These are phyloP conservation scores for Amphiduros pacificus DNA, from an alignment of 2,888 invertebrate genomes.

Conservation along the genomic window DNA sequence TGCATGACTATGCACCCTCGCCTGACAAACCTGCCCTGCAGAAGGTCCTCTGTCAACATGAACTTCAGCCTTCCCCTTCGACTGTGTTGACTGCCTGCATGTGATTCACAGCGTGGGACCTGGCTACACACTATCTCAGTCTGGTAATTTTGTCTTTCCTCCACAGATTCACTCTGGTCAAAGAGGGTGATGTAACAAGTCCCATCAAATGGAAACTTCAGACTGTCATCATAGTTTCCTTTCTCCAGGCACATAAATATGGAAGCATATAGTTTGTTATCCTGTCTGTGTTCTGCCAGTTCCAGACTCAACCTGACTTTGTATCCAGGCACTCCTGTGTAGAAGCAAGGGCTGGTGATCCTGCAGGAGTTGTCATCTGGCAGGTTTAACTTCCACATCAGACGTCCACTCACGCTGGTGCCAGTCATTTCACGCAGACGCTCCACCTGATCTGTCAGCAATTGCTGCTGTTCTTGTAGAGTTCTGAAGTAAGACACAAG, in stretches of 20 bases:
- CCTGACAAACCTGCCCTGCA: too few species aligned
- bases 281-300: constrained; percentile 31
- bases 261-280: constrained; percentile 26
- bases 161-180: background rate
- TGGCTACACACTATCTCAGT: too few species aligned
- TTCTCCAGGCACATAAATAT: constrained; percentile 34
- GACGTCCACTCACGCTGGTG: background rate
- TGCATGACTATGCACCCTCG: too few species aligned
- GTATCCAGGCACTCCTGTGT: constrained; percentile 43
- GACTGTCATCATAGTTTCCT: constrained; percentile 38
- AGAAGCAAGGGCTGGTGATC: constrained; percentile 34
- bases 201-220: constrained; percentile 35
- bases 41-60: too few species aligned
- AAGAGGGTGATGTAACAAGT: constrained; percentile 8
- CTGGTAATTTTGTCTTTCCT: background rate
- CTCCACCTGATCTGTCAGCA: background rate
- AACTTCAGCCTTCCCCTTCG: too few species aligned
- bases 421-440: constrained; percentile 1
- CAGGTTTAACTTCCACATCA: constrained; percentile 15
- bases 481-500: background rate
- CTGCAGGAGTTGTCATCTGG: constrained; percentile 9
- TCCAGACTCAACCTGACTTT: constrained; percentile 35
- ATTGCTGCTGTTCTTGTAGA: background rate
- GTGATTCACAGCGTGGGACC: too few species aligned
- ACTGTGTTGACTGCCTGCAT: too few species aligned